Base-by-base conservation (phyloP, 2,888 invertebrate species). In the Pyrrhopygopsis socrates region DNA sequence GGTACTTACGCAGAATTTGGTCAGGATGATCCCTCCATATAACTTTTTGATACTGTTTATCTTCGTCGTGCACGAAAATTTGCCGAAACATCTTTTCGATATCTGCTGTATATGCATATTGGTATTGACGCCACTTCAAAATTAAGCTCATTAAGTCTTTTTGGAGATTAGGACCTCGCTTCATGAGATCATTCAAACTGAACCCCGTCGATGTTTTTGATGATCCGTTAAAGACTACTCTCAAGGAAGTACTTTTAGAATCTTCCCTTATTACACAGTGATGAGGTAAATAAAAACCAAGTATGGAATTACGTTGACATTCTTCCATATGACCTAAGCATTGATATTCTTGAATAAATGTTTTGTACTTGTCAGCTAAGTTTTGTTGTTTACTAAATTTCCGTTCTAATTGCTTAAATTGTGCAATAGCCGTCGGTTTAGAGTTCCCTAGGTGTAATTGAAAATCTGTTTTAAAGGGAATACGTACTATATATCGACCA, bases 141-240 rank as follows among this genome's bases (percentile, higher is more conserved):
- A 87, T 81, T 6, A 71, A 29, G 18, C 18, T 24, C 60, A 45
- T 34, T n/a, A 80, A n/a, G 27, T 80, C 63, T 18, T 77, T 15
- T 74, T 91, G 91, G 65, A 90, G 50, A 22, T 89, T 93, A 0
- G 94, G 92, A 0, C 93, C 94, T 13, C 68, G 77, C 11, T 81
- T 54, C 88, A 93, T 92, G 0, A 92, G 2, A 38, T 92, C 92
- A 80, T 94, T 94, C 2, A 94, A 58, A 18, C 90, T 90, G 0
- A 29, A 60, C 0, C 90, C 79, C 11, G 67, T 81, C 29, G 84
- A 83, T 63, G 86, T 20, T 54, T 54, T 20, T n/a, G 54, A n/a
- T 9, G 54, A 45, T 3, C 45, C 54, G n/a, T 54, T 54, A n/a
- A 54, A 54, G 15, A 54, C 54, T 5, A 54, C 54, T n/a, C 54